Base-by-base conservation (phyloP, 2,797 vertebrate genomes). In the Malurus splendens region DNA sequence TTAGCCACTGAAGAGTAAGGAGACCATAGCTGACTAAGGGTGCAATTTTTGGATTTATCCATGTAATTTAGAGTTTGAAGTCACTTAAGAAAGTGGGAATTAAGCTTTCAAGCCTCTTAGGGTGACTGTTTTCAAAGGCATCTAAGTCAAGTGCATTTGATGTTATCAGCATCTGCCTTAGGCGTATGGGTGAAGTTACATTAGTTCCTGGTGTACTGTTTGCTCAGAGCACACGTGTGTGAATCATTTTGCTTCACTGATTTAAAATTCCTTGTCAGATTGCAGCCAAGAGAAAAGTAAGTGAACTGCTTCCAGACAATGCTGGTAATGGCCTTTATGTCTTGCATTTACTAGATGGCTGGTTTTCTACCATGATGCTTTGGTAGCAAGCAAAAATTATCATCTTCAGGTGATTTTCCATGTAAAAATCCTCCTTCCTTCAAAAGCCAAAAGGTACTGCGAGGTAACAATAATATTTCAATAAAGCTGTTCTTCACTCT, bases 1-100 rank as follows among this genome's bases (percentile, higher is more conserved):
- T 89, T 90, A 89, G 47, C 66, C 84, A 75, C 75, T 77, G 87
- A 80, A 87, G 72, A 82, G 28, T 82, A 75, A 90, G 75, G 81
- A 84, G 76, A 87, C 52, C 73, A 81, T 59, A 68, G 38, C 47
- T 86, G 62, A 67, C 17, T 60, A 70, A 39, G 27, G 38, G 75
- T 86, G 56, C 32, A 71, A 56, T 82, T 91, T 87, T 74, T 42
- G 4, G 41, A 65, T 76, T 87, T 89, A 82, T 47, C 71, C n/a
- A 4, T 56, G 23, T 78, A 73, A 59, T 78, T 87, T 82, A 65
- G 47, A 22, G 27, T 41, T 87, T 66, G 39, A 86, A 89, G 77
- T 84, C 59, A 66, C 33, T 87, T 89, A 60, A 82, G 57, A 89
- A 90, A 74, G 60, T 30, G 28, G 59, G 48, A 90, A 78, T 91